Conservation (phyloP, 2,888 invertebrate genomes). For the Formica aserva region DNA sequence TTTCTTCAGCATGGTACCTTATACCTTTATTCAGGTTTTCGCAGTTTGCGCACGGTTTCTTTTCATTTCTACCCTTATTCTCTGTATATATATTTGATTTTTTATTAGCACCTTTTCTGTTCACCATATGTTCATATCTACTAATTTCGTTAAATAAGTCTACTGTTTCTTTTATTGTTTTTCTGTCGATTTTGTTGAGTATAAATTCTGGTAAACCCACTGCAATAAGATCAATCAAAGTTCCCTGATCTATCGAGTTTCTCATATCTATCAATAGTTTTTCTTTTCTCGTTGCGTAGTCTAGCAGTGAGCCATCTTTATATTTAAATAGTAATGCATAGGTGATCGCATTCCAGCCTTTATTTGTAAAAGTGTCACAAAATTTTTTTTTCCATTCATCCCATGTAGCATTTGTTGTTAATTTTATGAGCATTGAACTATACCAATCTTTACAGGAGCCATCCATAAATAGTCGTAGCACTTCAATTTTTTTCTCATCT, state of each 20-base stretch:
- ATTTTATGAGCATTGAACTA: slow-evolving; percentile 44
- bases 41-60: too few relatives aligned
- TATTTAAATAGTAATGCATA: slow-evolving; percentile 40
- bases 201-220: slow-evolving; percentile 62
- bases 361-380: slow-evolving; percentile 34
- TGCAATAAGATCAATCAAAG: slow-evolving; percentile 61
- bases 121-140: too few relatives aligned
- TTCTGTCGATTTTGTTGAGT: slow-evolving; percentile 64
- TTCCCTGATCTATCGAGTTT: too few relatives aligned
- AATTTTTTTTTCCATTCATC: slow-evolving; percentile 21
- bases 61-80: too few relatives aligned
- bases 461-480: too few relatives aligned
- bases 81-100: too few relatives aligned
- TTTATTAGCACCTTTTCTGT: too few relatives aligned
- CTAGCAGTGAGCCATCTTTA: slow-evolving; percentile 60
- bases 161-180: too few relatives aligned
- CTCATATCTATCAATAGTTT: slow-evolving; percentile 63
- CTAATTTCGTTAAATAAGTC: background rate
- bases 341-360: slow-evolving; percentile 49
- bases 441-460: slow-evolving; percentile 34
- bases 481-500: slow-evolving; percentile 34
- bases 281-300: slow-evolving; percentile 70
- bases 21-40: background rate
- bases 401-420: slow-evolving; percentile 6
- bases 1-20: too few relatives aligned